Conservation (phyloP, 92 coral and sea anemone genomes). For the Virgularia gustaviana region DNA sequence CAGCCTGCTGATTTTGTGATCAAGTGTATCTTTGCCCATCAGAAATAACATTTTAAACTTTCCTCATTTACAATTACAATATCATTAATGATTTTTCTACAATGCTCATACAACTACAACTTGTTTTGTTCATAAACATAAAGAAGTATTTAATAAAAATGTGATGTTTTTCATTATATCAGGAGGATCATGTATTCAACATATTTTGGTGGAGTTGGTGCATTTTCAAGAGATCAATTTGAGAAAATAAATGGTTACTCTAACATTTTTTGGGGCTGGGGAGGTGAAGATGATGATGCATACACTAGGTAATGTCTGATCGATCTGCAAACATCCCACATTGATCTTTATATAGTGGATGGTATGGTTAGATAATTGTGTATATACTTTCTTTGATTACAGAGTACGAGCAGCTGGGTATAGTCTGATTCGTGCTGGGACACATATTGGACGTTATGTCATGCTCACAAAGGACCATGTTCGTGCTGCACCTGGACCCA, state of each 20-base stretch:
- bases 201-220: slow-evolving; percentile 90
- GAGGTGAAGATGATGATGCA: slow-evolving; percentile 94
- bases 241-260: slow-evolving; percentile 78
- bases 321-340: no score
- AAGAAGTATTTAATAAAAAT: background rate
- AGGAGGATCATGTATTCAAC: slow-evolving; percentile 62
- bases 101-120: background rate
- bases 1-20: no score
- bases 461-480: slow-evolving; percentile 60
- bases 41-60: no score
- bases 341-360: no score
- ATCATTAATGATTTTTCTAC: no score
- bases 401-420: slow-evolving; percentile 39
- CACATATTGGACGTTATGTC: slow-evolving; percentile 77
- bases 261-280: slow-evolving; percentile 98
- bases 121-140: background rate
- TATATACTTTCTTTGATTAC: background rate
- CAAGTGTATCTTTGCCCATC: no score
- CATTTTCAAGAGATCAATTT: slow-evolving; percentile 85
- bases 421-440: slow-evolving; percentile 65
- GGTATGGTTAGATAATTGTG: no score
- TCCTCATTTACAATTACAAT: no score
- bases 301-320: slow-evolving; percentile 54
- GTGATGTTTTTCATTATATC: background rate
- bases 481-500: slow-evolving; percentile 27